Evolutionary conservation across 2,888 invertebrate genomes (phyloP).

Genomic region (Mimumesa dahlbomi): DNA sequence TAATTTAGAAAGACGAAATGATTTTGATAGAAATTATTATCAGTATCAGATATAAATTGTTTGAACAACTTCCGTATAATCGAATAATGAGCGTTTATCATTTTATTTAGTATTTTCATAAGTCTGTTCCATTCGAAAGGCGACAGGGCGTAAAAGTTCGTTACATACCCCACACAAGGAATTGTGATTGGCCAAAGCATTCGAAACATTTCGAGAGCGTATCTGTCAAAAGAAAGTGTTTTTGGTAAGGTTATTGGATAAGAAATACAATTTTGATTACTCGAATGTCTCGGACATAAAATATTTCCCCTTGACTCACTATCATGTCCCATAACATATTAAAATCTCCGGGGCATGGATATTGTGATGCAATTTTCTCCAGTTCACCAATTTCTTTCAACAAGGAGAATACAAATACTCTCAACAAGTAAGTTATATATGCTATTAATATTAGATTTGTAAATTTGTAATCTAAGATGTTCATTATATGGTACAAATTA

Average conservation of each 20-base stretch:
- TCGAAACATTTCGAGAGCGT: no score
- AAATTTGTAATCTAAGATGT: neutral
- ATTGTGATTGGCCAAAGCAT: no score
- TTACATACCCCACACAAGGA: no score
- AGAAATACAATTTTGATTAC: slow-evolving; percentile 19
- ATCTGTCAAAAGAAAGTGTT: slow-evolving; percentile 20
- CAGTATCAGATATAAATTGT: no score
- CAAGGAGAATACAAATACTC: slow-evolving; percentile 62
- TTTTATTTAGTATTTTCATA: no score
- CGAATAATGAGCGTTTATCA: no score
- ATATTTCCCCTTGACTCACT: neutral
- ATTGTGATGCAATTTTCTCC: slow-evolving; percentile 76
- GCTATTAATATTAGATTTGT: neutral
- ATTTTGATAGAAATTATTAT: no score
- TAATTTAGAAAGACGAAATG: no score
- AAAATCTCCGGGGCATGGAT: slow-evolving; percentile 64
- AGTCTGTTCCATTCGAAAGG: no score
- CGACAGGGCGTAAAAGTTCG: no score
- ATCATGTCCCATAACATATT: slow-evolving; percentile 64
- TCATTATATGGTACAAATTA: neutral
- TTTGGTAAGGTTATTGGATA: slow-evolving; percentile 35
- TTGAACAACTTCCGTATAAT: no score
- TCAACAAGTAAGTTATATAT: slow-evolving; percentile 64
- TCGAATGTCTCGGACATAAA: slow-evolving; percentile 5
- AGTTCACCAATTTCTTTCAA: slow-evolving; percentile 70